These are phyloP conservation scores for Oscheius sp. DNA, from an alignment of 2,888 invertebrate species.

Conservation along the genomic window DNA sequence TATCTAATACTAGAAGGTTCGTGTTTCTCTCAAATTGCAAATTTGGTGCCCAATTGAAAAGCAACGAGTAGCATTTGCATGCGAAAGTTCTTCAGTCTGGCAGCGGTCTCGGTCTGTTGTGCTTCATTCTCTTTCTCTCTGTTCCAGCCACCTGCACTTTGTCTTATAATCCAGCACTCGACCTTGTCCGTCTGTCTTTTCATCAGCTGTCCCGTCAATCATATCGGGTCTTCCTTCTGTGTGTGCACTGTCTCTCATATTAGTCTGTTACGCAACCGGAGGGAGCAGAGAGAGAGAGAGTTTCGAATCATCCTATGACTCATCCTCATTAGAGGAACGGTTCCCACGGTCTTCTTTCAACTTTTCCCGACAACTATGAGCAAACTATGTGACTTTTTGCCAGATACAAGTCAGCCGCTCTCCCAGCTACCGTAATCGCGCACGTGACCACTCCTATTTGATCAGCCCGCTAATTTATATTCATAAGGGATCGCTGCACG, in stretches of 20 bases:
- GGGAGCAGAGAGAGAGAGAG: background rate
- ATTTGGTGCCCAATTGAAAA: background rate
- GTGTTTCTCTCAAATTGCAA: no score
- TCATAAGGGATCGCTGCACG: slow-evolving; percentile 25
- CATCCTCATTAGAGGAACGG: background rate
- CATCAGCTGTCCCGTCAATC: slow-evolving; percentile 37
- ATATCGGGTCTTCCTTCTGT: slow-evolving; percentile 4
- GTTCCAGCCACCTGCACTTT: slow-evolving; percentile 28
- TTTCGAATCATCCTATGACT: background rate
- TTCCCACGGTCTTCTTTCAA: slow-evolving; percentile 8
- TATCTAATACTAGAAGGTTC: no score
- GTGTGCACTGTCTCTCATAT: slow-evolving; percentile 8
- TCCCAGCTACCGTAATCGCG: slow-evolving; percentile 30
- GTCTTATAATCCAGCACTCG: slow-evolving; percentile 19
- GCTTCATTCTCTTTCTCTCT: no score
- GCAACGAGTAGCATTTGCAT: slow-evolving; percentile 13
- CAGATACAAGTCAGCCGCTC: background rate
- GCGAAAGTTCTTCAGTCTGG: background rate
- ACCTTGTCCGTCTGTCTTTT: slow-evolving; percentile 30
- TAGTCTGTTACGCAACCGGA: slow-evolving; percentile 23
- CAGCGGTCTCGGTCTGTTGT: background rate
- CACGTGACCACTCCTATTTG: slow-evolving; percentile 29
- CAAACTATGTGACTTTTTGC: slow-evolving; percentile 21
- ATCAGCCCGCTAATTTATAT: slow-evolving; percentile 39
- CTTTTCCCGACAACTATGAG: background rate